Evolutionary conservation across 2,797 vertebrate genomes (phyloP).

Genomic region (Okamejei kenojei): DNA sequence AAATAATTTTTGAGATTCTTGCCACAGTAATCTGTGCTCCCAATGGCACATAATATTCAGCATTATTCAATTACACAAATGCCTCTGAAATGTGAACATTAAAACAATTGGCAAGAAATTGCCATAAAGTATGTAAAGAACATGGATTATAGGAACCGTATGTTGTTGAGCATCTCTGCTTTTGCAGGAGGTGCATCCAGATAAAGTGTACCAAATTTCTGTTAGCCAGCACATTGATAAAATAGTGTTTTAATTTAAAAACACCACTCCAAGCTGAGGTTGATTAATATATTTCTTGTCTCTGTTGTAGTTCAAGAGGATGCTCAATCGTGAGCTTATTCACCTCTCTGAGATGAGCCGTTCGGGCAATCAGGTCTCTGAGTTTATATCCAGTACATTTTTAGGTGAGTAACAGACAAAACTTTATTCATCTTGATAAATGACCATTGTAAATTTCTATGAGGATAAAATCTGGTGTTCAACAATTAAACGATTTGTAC

Average conservation of each 20-base stretch:
- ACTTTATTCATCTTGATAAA: not conserved
- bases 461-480: not conserved
- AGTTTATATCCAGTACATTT: slow-evolving; percentile 96
- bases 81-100: not conserved
- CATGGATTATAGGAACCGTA: not conserved
- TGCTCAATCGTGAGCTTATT: slow-evolving; percentile 93
- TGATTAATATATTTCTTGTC: slow-evolving; percentile 36
- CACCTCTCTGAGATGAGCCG: slow-evolving; percentile 98
- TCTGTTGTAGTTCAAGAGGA: slow-evolving; percentile 89
- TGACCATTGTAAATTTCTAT: not conserved
- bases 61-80: not conserved
- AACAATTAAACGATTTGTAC: not conserved
- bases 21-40: not conserved
- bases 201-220: not conserved
- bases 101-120: not conserved
- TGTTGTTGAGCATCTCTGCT: not conserved
- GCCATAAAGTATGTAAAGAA: not conserved
- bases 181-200: not conserved
- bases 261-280: not conserved
- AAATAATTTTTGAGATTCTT: not conserved
- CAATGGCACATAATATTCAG: not conserved
- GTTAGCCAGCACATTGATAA: not conserved
- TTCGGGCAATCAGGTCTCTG: slow-evolving; percentile 97
- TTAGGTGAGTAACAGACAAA: slow-evolving; percentile 72
- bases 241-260: not conserved